Evolutionary conservation across 2,888 invertebrate genomes (phyloP).

Genomic region (Drosophila borborema): DNA sequence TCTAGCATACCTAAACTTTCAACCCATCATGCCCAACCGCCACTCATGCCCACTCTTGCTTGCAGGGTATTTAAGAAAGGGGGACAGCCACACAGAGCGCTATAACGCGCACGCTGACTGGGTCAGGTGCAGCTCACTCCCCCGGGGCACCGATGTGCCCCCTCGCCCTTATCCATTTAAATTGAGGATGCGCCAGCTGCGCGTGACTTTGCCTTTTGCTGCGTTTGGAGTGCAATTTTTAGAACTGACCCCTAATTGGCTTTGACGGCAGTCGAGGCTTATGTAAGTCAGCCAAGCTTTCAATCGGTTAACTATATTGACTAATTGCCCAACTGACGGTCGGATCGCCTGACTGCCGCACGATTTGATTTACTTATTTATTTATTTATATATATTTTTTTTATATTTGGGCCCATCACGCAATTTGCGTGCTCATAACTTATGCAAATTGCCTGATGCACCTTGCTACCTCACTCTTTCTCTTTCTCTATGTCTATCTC

Average conservation of each 20-base stretch:
- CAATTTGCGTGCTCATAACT: conserved; percentile 47
- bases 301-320: conserved; percentile 16
- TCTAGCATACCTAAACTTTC: no score
- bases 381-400: background rate
- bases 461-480: background rate
- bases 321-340: conserved; percentile 3
- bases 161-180: background rate
- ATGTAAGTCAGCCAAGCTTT: conserved; percentile 39
- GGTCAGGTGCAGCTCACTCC: conserved; percentile 79
- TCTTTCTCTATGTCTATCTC: background rate
- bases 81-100: conserved; percentile 13
- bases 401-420: conserved; percentile 40
- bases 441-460: conserved; percentile 49
- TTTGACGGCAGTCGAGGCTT: conserved; percentile 45
- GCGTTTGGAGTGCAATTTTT: conserved; percentile 59
- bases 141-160: background rate
- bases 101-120: conserved; percentile 69
- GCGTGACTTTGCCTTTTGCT: conserved; percentile 62
- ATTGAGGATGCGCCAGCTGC: conserved; percentile 63
- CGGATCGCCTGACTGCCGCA: conserved; percentile 3
- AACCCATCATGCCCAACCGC: background rate
- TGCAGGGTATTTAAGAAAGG: conserved; percentile 10
- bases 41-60: no score
- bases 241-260: conserved; percentile 77
- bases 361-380: conserved; percentile 28